These are phyloP conservation scores for Syrphus vitripennis DNA, from an alignment of 2,888 invertebrate genomes.

Conservation along the genomic window DNA sequence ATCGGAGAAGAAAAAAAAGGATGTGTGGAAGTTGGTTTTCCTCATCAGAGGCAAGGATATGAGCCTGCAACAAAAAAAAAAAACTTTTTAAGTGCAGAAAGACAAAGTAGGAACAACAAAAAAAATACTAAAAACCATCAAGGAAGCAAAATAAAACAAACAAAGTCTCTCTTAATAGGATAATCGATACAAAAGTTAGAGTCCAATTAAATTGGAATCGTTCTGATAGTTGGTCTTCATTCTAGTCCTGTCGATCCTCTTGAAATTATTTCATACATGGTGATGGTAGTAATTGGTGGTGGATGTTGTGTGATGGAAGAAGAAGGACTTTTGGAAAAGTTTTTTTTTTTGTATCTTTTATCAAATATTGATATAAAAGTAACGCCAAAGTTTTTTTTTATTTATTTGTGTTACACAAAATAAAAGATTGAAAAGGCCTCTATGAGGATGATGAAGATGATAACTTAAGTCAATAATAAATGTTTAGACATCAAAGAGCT, in stretches of 20 bases:
- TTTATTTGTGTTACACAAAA: not conserved
- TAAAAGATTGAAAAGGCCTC: not conserved
- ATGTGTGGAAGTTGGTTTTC: not conserved
- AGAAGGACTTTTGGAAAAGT: not conserved
- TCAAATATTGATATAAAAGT: slow-evolving; percentile 40
- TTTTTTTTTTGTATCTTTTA: slow-evolving; percentile 2
- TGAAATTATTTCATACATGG: no score
- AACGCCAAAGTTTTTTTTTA: not conserved
- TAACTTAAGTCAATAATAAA: slow-evolving; percentile 17
- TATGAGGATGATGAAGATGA: not conserved
- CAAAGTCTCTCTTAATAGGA: slow-evolving; percentile 56
- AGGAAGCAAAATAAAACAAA: slow-evolving; percentile 35
- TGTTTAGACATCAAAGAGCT: slow-evolving; percentile 1
- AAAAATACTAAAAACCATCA: not conserved
- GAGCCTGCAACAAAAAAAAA: not conserved
- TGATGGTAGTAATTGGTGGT: not conserved
- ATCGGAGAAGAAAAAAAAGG: not conserved
- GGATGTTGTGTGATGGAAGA: not conserved
- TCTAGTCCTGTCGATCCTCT: not conserved
- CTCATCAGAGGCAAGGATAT: slow-evolving; percentile 5
- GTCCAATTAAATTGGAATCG: slow-evolving; percentile 56
- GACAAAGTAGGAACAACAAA: not conserved
- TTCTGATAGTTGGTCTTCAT: not conserved
- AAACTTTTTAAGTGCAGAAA: slow-evolving; percentile 24
- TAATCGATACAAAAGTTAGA: slow-evolving; percentile 63